Evolutionary conservation across 2,888 invertebrate genomes (phyloP).

Genomic region (Heliconius sara): DNA sequence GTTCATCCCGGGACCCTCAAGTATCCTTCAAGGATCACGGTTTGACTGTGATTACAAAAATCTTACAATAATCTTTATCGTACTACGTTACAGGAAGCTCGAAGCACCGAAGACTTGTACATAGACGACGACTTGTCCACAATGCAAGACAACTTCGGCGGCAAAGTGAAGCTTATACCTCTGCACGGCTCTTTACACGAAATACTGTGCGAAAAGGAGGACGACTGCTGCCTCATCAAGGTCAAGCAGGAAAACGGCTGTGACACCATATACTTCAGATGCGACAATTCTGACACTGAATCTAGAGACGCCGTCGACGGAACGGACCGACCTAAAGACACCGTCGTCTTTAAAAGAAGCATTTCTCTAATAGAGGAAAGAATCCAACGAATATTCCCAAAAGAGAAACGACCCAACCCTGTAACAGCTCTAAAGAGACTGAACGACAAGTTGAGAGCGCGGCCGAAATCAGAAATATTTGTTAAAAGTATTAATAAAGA

Average conservation of each 20-base stretch:
- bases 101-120: conserved; percentile 83
- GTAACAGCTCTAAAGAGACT: conserved; percentile 54
- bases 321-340: conserved; percentile 59
- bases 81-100: conserved; percentile 69
- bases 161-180: conserved; percentile 73
- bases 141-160: conserved; percentile 77
- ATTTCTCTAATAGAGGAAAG: conserved; percentile 75
- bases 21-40: no score
- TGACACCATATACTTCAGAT: conserved; percentile 74
- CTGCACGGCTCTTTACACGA: conserved; percentile 78
- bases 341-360: conserved; percentile 75
- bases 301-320: conserved; percentile 70
- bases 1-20: no score
- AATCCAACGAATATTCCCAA: conserved; percentile 69
- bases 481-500: conserved; percentile 58
- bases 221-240: conserved; percentile 79
- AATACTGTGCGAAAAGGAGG: conserved; percentile 75
- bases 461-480: conserved; percentile 58
- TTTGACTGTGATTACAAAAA: no score
- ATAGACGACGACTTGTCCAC: conserved; percentile 82
- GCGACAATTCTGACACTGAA: conserved; percentile 74
- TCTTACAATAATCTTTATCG: no score
- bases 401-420: conserved; percentile 60
- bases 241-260: conserved; percentile 78
- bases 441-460: conserved; percentile 45